Base-by-base conservation (phyloP, 2,113 vertebrate genomes). In the Cephalopholis sonnerati region DNA sequence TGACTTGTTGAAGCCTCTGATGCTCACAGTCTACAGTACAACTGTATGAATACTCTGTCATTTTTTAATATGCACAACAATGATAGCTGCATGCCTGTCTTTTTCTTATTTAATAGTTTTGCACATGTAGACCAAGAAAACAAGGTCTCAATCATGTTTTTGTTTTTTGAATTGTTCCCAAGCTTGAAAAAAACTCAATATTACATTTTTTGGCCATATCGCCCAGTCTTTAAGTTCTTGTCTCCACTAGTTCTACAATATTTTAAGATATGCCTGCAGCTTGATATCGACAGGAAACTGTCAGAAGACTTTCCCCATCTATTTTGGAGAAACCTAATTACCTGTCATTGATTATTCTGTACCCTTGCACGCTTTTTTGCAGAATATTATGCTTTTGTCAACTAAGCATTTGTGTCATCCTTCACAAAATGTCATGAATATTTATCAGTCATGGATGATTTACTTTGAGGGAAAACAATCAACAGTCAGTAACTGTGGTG, bases 381-480 rank as follows among this genome's bases (percentile, higher is more conserved):
- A 50, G 25, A 50, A 29, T 20, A 13, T 66, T 27, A 11, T 25
- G 15, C 64, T 18, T 48, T 48, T 48, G n/a, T 44, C 39, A 65
- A 44, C 12, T 7, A 41, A 24, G 62, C 5, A 64, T 39, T n/a
- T 39, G 8, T 62, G 3, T 36, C 6, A 22, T 39, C 32, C 41
- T 44, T 44, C 9, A 44, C 41, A 71, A 24, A 55, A 13, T 54
- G 3, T 17, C 6, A 25, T 9, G 0, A 25, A 16, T 55, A 22
- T 18, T 70, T 53, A 39, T 70, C 32, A 10, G 11, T 67, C 44
- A 50, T 67, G 65, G 22, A 50, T 67, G 24, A 67, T 67, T 50
- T 67, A 29, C 7, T 67, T 50, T 16, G 25, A 66, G 27, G 3
- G n/a, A 48, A 25, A 25, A 27, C 39, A 24, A 22, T 24, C 4